Evolutionary conservation across 2,888 invertebrate species (phyloP).

Genomic region (Sisyra terminalis): DNA sequence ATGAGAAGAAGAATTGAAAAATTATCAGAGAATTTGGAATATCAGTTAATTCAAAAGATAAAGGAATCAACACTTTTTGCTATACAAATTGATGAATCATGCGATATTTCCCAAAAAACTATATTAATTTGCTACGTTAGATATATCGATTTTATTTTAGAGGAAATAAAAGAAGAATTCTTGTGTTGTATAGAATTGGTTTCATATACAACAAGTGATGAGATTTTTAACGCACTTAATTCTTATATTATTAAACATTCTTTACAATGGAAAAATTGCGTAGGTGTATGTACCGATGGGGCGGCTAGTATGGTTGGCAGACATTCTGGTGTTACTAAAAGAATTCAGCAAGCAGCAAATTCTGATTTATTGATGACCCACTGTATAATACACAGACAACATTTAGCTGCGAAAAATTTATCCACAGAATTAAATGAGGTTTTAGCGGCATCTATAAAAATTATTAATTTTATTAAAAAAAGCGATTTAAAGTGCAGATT

Average conservation of each 20-base stretch:
- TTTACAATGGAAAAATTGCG: slow-evolving; percentile 10
- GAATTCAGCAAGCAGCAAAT: slow-evolving; percentile 7
- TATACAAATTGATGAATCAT: slow-evolving; percentile 11
- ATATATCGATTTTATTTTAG: no score
- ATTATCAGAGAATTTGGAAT: slow-evolving; percentile 10
- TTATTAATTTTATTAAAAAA: no score
- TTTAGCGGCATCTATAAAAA: no score
- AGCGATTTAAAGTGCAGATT: no score
- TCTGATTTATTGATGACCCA: slow-evolving; percentile 7
- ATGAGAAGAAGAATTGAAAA: slow-evolving; percentile 9
- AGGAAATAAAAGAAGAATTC: slow-evolving; percentile 10
- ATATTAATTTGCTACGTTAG: slow-evolving; percentile 10
- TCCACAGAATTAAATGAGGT: slow-evolving; percentile 7
- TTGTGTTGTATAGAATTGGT: slow-evolving; percentile 9
- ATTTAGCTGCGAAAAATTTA: slow-evolving; percentile 10
- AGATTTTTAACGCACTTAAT: slow-evolving; percentile 10
- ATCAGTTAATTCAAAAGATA: slow-evolving; percentile 3
- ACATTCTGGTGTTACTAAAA: slow-evolving; percentile 7
- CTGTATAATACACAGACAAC: slow-evolving; percentile 10
- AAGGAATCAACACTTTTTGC: slow-evolving; percentile 10
- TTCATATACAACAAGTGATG: slow-evolving; percentile 9
- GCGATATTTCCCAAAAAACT: slow-evolving; percentile 5
- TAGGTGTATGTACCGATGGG: slow-evolving; percentile 10
- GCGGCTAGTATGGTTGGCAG: slow-evolving; percentile 8
- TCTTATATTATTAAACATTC: slow-evolving; percentile 8